These are phyloP conservation scores for Carduelis carduelis DNA, from an alignment of 2,797 vertebrate species.

Conservation along the genomic window DNA sequence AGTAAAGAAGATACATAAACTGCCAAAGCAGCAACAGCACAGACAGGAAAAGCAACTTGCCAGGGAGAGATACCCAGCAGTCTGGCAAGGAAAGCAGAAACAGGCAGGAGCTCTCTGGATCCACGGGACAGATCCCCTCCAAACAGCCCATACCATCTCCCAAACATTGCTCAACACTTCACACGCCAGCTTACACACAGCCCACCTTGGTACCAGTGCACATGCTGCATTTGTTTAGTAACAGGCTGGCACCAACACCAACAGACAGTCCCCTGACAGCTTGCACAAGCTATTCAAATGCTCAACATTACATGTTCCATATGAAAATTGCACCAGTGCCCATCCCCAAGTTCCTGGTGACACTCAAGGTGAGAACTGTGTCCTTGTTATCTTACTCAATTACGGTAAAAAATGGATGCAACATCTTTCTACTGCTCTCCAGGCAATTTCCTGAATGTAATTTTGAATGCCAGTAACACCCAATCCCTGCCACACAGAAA, in stretches of 20 bases:
- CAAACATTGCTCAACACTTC: background rate
- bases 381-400: background rate
- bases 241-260: background rate
- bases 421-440: background rate
- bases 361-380: background rate
- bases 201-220: background rate
- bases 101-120: background rate
- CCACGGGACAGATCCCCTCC: background rate
- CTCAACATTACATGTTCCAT: background rate
- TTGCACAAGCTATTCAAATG: background rate
- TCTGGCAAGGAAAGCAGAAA: background rate
- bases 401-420: background rate
- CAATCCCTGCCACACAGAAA: background rate
- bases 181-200: background rate
- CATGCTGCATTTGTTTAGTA: background rate
- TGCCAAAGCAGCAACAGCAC: background rate
- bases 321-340: background rate
- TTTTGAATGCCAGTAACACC: conserved; percentile 14
- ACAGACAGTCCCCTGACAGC: background rate
- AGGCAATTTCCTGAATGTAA: conserved; percentile 9
- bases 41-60: background rate
- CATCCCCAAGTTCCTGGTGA: background rate
- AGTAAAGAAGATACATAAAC: background rate
- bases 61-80: background rate
- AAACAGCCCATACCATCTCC: background rate